phyloP scores from a whole-genome alignment of 1,140 invertebrate genomes.

The Physella acuta region DNA sequence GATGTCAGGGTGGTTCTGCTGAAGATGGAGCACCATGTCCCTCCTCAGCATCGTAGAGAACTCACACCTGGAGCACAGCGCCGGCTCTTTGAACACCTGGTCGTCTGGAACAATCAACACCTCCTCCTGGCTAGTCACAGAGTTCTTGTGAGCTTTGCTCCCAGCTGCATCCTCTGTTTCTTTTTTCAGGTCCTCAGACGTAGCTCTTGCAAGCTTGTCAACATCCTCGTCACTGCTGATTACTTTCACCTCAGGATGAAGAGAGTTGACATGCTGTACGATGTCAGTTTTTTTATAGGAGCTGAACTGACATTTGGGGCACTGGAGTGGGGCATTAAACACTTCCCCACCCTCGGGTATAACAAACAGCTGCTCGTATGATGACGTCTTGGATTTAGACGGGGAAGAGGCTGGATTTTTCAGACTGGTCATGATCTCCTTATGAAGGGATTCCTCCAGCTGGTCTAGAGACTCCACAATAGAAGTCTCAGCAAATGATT shows the following conservation, averaged over 20 bases:
- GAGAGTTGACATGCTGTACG: constrained; percentile 26
- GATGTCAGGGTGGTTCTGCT: constrained; percentile 31
- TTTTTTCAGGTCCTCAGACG: constrained; percentile 10
- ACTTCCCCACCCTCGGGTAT: constrained; percentile 28
- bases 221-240: constrained; percentile 28
- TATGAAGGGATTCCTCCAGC: constrained; percentile 21
- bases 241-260: constrained; percentile 30
- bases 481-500: constrained; percentile 34
- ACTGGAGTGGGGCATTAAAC: constrained; percentile 27
- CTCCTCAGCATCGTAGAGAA: constrained; percentile 28
- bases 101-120: constrained; percentile 33
- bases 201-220: constrained; percentile 7
- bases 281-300: constrained; percentile 27
- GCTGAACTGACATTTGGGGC: constrained; percentile 29
- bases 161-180: neutral
- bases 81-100: constrained; percentile 29
- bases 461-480: constrained; percentile 28
- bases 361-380: constrained; percentile 24
- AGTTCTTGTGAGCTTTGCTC: neutral
- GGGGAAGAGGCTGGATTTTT: neutral
- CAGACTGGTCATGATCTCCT: constrained; percentile 13
- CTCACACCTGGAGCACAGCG: constrained; percentile 31
- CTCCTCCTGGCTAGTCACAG: constrained; percentile 17
- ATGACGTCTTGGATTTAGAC: neutral
- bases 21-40: constrained; percentile 32